Conservation (phyloP, 2,797 vertebrate species). For the Phyllotis vaccarum region DNA sequence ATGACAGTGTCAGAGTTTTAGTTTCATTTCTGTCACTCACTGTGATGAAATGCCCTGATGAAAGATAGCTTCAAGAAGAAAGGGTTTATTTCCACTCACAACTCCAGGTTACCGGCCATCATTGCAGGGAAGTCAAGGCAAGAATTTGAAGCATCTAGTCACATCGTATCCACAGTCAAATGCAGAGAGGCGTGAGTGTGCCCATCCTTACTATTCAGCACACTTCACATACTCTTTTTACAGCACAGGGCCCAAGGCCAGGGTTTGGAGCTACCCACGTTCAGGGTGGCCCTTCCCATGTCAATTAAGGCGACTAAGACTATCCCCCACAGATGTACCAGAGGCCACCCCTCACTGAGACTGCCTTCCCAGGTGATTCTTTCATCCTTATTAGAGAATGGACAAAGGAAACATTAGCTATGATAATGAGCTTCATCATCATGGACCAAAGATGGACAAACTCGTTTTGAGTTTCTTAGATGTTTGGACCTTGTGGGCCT, state of each 20-base stretch:
- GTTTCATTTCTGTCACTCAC: neutral
- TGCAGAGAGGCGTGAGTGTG: neutral
- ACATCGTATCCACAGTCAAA: neutral
- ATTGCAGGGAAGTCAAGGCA: neutral
- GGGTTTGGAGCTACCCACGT: neutral
- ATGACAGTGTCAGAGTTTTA: neutral
- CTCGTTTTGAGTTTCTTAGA: neutral
- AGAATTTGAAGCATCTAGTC: neutral
- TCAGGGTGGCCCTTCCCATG: too few relatives aligned
- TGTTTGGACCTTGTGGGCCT: neutral
- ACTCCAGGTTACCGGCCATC: neutral
- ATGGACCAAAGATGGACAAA: accelerated
- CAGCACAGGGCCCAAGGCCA: neutral
- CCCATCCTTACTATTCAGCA: too few relatives aligned
- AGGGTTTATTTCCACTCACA: neutral
- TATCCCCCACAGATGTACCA: neutral
- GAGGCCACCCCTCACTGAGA: neutral
- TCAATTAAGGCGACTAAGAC: too few relatives aligned
- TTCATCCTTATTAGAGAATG: accelerated
- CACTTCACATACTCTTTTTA: neutral
- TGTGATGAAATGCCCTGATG: neutral
- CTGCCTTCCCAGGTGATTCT: neutral
- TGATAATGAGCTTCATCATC: accelerated
- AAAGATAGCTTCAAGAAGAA: neutral
- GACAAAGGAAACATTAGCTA: too few relatives aligned